Percentiles rank a stretch among this genome's conserved stretches.
Conservation (phyloP, 1,140 invertebrate genomes). For the Drosophila nasuta region DNA sequence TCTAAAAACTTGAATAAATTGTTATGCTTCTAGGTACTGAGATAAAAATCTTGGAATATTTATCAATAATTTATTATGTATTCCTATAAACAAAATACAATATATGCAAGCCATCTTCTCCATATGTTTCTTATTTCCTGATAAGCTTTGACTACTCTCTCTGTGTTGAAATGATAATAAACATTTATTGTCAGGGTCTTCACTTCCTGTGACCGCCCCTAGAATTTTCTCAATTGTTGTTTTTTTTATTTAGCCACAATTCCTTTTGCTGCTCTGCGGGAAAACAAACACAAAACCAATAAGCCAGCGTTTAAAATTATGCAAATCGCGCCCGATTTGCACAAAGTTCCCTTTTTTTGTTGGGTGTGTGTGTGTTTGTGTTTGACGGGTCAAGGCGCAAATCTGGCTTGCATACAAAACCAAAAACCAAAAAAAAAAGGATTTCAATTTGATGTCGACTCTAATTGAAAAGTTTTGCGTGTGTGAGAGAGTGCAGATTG, state of each 20-base stretch:
- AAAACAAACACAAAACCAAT: constrained; percentile 75
- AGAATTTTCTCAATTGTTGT: constrained; percentile 28
- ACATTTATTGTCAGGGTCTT: constrained; percentile 59
- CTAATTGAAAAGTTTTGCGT: constrained; percentile 74
- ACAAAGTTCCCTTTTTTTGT: constrained; percentile 62
- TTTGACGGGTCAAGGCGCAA: constrained; percentile 65
- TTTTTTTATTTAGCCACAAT: constrained; percentile 13
- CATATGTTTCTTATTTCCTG: background rate
- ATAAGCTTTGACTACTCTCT: background rate
- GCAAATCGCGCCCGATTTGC: constrained; percentile 74
- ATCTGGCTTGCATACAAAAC: constrained; percentile 55
- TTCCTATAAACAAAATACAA: too few relatives aligned
- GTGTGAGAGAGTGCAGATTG: background rate
- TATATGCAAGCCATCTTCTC: background rate
- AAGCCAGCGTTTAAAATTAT: constrained; percentile 78
- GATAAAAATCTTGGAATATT: too few relatives aligned
- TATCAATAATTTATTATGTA: too few relatives aligned
- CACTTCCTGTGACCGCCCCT: constrained; percentile 36
- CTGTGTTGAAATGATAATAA: constrained; percentile 58
- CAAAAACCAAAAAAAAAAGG: constrained; percentile 51
- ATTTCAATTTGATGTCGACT: constrained; percentile 47
- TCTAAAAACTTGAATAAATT: too few relatives aligned
- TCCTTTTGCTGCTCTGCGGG: constrained; percentile 42
- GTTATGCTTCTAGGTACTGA: too few relatives aligned
- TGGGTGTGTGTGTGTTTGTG: constrained; percentile 14